Evolutionary conservation across 2,113 vertebrate species (phyloP), one percentile per base, ranked within the genome.

Genomic region (Odontesthes bonariensis): DNA sequence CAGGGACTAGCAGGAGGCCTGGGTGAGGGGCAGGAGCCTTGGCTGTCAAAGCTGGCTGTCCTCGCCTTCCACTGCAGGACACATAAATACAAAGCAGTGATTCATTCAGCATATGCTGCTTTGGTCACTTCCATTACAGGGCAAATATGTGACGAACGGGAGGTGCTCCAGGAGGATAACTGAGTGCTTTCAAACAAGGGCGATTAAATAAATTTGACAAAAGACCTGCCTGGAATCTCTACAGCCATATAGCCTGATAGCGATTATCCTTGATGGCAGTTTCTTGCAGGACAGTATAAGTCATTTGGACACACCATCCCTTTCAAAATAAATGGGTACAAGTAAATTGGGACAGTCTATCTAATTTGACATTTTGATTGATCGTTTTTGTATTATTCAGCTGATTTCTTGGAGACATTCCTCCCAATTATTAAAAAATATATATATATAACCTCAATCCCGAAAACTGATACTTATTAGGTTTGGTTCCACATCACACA

Each of bases 41-140:
- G 96, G 86, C 97, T 98, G 95, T 99, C 97, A 51, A 98, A 97
- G 91, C 98, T 99, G 40, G 97, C 96, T 11, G 97, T 95, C 72
- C 96, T 96, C 69, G 96, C 96, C 75, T 98, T 97, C 97, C 98
- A 99, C 97, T 99, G 95, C 82, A 84, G 86, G 79, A 88, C 49
- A 83, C 63, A 92, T 31, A 88, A 27, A 77, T 68, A 90, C 78
- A 83, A 46, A 62, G 77, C 67, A 35, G 11, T 42, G 57, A 84
- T 82, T 87, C 74, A 84, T 70, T 38, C 20, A 32, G 17, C 69
- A 79, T 9, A 57, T 33, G 67, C 20, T 53, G 52, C 27, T 23
- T 42, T 19, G 59, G 9, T 70, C 38, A 42, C 2, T 58, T 59
- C 62, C 58, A 61, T 13, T 51, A 60, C 31, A 0, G 42, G 22